These are phyloP conservation scores for Sebastes taczanowskii DNA, from an alignment of 2,797 vertebrate species.

Conservation along the genomic window DNA sequence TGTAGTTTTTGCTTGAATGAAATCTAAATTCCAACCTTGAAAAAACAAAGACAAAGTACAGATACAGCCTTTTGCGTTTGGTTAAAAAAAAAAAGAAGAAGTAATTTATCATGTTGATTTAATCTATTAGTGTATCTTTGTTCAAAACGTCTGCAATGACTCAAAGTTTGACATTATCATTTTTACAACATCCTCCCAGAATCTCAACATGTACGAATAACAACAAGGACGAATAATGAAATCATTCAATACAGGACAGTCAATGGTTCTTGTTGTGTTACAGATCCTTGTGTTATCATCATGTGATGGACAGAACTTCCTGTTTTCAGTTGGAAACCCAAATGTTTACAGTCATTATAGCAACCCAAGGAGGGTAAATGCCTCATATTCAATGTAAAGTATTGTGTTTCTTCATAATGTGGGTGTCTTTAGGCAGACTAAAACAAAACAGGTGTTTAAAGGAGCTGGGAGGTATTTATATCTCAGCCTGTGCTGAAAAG, in stretches of 20 bases:
- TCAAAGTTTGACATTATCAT: background rate
- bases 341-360: background rate
- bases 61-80: background rate
- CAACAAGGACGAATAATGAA: background rate
- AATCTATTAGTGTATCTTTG: background rate
- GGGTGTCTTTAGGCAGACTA: background rate
- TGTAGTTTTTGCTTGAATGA: background rate
- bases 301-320: background rate
- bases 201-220: conserved; percentile 16
- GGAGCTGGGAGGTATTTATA: conserved; percentile 6
- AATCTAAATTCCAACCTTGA: background rate
- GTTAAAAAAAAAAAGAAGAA: background rate
- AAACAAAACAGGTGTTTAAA: conserved; percentile 7
- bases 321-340: background rate
- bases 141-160: background rate
- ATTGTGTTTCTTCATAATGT: conserved; percentile 7
- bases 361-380: background rate
- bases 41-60: background rate
- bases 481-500: background rate
- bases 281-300: background rate
- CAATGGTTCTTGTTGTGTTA: background rate
- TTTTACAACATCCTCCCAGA: background rate
- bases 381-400: background rate
- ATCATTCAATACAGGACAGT: background rate
- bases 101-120: background rate